Evolutionary conservation across 2,888 invertebrate genomes (phyloP), one percentile per base, ranked within the genome.

Genomic region (Dione juno): DNA sequence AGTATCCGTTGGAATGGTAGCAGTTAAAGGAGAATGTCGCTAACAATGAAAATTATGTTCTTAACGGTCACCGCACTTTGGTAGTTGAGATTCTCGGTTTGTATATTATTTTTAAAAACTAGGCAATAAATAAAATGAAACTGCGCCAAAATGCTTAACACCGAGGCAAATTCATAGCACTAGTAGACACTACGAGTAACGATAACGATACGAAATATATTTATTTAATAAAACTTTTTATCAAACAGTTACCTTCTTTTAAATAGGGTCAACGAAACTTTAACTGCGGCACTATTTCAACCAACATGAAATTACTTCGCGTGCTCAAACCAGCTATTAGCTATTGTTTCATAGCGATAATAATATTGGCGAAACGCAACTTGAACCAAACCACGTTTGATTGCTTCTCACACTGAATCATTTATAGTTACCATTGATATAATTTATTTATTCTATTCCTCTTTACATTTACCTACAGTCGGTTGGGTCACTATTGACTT

Each of bases 351-450:
- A 83, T 82, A 78, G 81, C 77, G 78, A 83, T 87, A 85, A 84
- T 84, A 86, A 84, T 84, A 88, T 87, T 87, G 84, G 84, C 81
- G 80, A 79, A 77, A 78, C 78, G 77, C 80, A 79, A 77, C 79
- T 76, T 66, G 66, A 54, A 77, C 78, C 77, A 78, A 73, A 69
- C 76, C 77, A 79, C 79, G 78, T 79, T 71, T 82, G 81, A 86
- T 86, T 87, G 85, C 87, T 87, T 88, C 84, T 84, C 84, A 85
- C 84, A 85, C 81, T 80, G 57, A 83, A 87, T 89, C 82, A 82
- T 86, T 83, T 86, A 85, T 83, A 82, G 81, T 82, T 84, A 81
- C 57, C 16, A 57, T 57, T 57, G 37, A 16, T 57, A 45, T 61
- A 45, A 61, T n/a, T 61, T 61, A 61, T 61, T 61, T 61, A 61